A percentile compares a stretch with the other conserved stretches of the same genome.
These are phyloP conservation scores for Numenius arquata DNA, from an alignment of 2,113 vertebrate species.

Conservation along the genomic window DNA sequence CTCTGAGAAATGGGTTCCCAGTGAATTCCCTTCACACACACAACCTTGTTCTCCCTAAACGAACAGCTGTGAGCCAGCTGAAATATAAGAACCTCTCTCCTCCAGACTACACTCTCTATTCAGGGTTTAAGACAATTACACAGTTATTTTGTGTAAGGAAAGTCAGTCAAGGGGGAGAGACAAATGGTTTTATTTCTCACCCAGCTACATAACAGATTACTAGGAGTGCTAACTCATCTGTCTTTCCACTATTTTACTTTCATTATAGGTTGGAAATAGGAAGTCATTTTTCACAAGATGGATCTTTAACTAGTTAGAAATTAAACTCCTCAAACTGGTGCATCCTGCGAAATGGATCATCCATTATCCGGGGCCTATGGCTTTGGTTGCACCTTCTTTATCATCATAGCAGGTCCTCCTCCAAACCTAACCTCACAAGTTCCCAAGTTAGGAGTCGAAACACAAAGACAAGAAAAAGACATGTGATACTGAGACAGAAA, in stretches of 20 bases:
- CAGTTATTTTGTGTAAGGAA: conserved; percentile 65
- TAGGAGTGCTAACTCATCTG: conserved; percentile 54
- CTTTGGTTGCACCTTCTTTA: background rate
- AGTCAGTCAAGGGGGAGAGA: conserved; percentile 49
- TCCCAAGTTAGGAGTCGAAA: background rate
- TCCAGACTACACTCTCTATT: conserved; percentile 29
- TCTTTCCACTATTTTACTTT: conserved; percentile 69
- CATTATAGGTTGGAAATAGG: conserved; percentile 68
- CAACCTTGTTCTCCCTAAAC: conserved; percentile 29
- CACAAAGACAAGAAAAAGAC: background rate
- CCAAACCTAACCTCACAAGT: background rate
- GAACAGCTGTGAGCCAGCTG: conserved; percentile 73
- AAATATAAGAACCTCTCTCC: conserved; percentile 60
- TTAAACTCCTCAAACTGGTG: conserved; percentile 28
- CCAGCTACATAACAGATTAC: conserved; percentile 63
- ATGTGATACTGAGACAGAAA: background rate
- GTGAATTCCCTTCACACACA: conserved; percentile 41
- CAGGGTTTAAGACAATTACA: conserved; percentile 73
- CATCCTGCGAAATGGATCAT: conserved; percentile 34
- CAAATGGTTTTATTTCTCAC: conserved; percentile 72
- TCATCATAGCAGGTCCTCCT: background rate
- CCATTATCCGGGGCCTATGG: conserved; percentile 24
- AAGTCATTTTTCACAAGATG: conserved; percentile 70
- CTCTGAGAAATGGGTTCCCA: conserved; percentile 64
- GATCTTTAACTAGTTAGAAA: conserved; percentile 64